These are phyloP conservation scores for Struthidea cinerea DNA, from an alignment of 2,113 vertebrate genomes.

Conservation along the genomic window DNA sequence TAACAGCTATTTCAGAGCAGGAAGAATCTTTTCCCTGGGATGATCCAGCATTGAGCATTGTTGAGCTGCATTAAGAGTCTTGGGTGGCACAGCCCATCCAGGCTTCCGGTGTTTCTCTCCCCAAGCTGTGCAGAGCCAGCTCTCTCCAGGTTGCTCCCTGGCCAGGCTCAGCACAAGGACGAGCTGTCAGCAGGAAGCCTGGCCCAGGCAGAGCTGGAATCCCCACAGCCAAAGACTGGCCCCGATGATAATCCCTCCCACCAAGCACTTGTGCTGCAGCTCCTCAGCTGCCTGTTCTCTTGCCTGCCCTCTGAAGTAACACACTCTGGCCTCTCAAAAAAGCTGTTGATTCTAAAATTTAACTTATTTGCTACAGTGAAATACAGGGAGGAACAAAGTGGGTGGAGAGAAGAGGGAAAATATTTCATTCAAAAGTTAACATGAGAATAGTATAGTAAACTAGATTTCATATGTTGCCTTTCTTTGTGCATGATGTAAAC, in stretches of 20 bases:
- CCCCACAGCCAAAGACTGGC: background rate
- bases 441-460: background rate
- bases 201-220: background rate
- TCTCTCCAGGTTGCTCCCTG: background rate
- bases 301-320: background rate
- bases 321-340: background rate
- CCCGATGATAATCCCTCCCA: accelerated
- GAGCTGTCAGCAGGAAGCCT: background rate
- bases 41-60: background rate
- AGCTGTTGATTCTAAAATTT: background rate
- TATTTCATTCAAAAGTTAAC: background rate
- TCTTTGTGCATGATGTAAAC: background rate
- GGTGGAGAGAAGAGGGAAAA: background rate
- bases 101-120: background rate
- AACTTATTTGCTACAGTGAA: background rate
- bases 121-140: background rate
- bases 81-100: background rate
- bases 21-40: background rate
- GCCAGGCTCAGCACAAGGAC: background rate
- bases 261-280: background rate
- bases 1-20: background rate
- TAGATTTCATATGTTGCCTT: background rate
- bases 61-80: background rate
- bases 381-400: background rate
- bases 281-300: background rate